Base-by-base conservation (phyloP, 2,888 invertebrate species). In the Rugalucina vietnamica region DNA sequence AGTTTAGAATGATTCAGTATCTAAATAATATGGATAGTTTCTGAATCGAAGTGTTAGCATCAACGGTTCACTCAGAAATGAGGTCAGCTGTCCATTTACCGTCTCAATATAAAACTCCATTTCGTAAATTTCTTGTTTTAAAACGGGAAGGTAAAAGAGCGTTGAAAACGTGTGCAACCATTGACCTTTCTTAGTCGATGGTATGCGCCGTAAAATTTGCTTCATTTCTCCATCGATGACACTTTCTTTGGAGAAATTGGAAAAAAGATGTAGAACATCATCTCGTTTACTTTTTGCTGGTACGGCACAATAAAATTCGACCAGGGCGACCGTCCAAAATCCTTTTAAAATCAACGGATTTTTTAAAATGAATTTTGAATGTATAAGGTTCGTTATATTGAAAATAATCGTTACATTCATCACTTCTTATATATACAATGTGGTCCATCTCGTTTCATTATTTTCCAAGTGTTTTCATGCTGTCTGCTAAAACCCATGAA, bases 81-180 rank as follows among this genome's bases (percentile, higher is more conserved):
- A 43, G 24, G 72, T 43, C 72, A 72, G 5, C 1, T 12, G 27
- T 34, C 72, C 72, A 12, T 72, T 39, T 37, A 29, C n/a, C 12
- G 39, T 49, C 72, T 72, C 49, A 8, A 72, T 72, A 72, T 72
- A 72, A 49, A 39, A 72, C 29, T 72, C 39, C 72, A 72, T 72
- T 65, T 37, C 43, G 34, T 49, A 57, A 10, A 69, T 43, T 70
- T 77, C 69, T 18, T 43, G 36, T 69, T 39, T 69, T 21, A 43
- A 12, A 5, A 70, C 21, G 5, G 77, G 77, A 34, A 77, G 34
- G 27, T 77, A 57, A 34, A 75, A 29, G 18, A 21, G 21, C 4
- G 50, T 0, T 18, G 2, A 10, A 36, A 77, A 77, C 3, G 49
- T 21, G 14, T 69, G 50, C 18, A 34, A 49, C 77, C 69, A 69